phyloP scores from a whole-genome alignment of 2,797 vertebrate genomes.

The Paramormyrops hopkinsi region DNA sequence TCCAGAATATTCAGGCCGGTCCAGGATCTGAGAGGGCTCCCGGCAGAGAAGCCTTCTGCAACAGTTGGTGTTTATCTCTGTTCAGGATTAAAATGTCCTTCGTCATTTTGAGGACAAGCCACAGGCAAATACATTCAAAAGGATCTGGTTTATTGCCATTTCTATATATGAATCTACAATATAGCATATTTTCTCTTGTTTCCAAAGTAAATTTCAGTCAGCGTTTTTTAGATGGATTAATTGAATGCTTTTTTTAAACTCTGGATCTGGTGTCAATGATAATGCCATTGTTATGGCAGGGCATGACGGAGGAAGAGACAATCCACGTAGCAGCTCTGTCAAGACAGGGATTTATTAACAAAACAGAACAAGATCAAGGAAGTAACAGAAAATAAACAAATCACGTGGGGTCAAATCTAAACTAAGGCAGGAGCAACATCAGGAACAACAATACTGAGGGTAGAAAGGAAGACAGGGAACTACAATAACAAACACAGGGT shows the following conservation, averaged over 20 bases:
- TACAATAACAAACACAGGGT: neutral
- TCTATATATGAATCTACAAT: neutral
- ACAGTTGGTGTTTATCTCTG: slow-evolving; percentile 15
- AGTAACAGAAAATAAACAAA: neutral
- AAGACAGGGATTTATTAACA: neutral
- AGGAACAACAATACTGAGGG: neutral
- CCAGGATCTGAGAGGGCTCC: slow-evolving; percentile 19
- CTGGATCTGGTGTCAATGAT: neutral
- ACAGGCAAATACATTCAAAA: slow-evolving; percentile 34
- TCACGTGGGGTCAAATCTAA: neutral
- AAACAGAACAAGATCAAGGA: neutral
- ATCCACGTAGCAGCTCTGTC: neutral
- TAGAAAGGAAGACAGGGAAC: neutral
- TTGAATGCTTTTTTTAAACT: neutral
- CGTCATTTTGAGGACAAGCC: slow-evolving; percentile 33
- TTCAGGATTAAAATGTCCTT: slow-evolving; percentile 23
- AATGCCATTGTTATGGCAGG: neutral
- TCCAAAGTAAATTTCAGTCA: neutral
- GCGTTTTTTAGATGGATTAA: neutral
- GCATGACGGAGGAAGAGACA: neutral
- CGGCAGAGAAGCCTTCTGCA: neutral
- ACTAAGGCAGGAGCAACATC: neutral
- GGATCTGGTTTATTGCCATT: slow-evolving; percentile 17
- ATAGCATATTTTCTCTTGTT: neutral
- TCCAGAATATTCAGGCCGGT: slow-evolving; percentile 52